A percentile compares a stretch with the other conserved stretches of the same genome.
Conservation (phyloP, 2,113 vertebrate genomes). For the Crotalus viridis region DNA sequence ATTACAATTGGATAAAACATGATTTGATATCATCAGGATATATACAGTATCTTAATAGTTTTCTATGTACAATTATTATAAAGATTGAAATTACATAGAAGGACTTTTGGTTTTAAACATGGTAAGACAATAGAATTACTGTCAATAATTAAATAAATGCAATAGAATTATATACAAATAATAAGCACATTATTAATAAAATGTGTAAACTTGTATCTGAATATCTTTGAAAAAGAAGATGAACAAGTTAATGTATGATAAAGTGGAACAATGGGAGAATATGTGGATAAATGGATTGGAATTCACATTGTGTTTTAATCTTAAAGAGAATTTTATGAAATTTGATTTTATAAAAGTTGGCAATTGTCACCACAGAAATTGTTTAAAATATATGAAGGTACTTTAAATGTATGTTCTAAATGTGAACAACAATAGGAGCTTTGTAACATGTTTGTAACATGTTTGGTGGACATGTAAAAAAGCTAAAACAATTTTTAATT, state of each 20-base stretch:
- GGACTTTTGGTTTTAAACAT: neutral
- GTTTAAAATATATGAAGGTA: neutral
- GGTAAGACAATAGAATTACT: neutral
- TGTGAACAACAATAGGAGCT: neutral
- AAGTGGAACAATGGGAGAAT: neutral
- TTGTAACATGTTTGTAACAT: neutral
- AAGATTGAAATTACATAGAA: neutral
- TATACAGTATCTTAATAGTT: neutral
- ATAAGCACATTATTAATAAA: neutral
- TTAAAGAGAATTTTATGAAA: neutral
- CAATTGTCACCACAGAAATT: neutral
- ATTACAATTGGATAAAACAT: neutral
- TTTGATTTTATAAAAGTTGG: neutral
- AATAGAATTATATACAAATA: neutral
- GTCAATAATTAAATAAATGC: neutral
- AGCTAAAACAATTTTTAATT: no score
- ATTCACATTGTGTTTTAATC: neutral
- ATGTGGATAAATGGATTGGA: neutral
- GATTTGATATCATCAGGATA: neutral
- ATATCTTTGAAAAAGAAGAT: neutral
- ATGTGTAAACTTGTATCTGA: neutral
- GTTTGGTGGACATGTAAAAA: neutral
- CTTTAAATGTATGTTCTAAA: neutral
- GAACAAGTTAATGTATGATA: neutral
- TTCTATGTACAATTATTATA: neutral